These are phyloP conservation scores for Fopius arisanus DNA, from an alignment of 1,140 invertebrate species.

Conservation along the genomic window DNA sequence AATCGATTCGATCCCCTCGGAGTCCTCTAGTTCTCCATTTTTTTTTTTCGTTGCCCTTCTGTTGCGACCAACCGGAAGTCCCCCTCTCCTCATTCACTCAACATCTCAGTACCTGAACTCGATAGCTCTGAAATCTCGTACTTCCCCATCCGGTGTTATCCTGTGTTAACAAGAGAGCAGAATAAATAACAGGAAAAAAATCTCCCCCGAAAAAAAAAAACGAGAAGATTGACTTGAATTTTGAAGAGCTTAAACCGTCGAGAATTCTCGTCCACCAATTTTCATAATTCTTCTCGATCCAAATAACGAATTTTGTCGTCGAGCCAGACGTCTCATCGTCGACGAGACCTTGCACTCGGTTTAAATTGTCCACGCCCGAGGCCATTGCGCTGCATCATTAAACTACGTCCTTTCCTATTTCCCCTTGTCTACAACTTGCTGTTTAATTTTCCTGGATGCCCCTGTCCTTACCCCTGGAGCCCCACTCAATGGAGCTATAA, in stretches of 20 bases:
- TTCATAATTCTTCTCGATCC: neutral
- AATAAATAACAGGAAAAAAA: neutral
- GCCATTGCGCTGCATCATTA: slow-evolving; percentile 24
- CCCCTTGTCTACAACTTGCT: neutral
- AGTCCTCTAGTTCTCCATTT: neutral
- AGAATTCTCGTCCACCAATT: neutral
- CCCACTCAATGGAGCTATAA: neutral
- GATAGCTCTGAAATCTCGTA: slow-evolving; percentile 51
- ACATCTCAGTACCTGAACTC: slow-evolving; percentile 27
- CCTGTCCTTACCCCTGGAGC: neutral
- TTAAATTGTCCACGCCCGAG: slow-evolving; percentile 34
- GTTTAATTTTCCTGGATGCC: neutral
- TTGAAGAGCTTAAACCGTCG: neutral
- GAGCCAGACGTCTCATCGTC: neutral
- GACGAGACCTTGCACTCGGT: slow-evolving; percentile 35
- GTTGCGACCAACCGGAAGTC: slow-evolving; percentile 38
- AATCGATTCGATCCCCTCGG: slow-evolving; percentile 35
- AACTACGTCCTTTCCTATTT: slow-evolving; percentile 10
- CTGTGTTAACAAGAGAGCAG: slow-evolving; percentile 8
- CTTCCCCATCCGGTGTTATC: slow-evolving; percentile 43
- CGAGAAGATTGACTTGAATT: no score
- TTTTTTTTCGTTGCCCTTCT: slow-evolving; percentile 6
- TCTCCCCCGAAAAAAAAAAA: no score
- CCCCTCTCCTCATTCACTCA: slow-evolving; percentile 31
- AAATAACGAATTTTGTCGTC: slow-evolving; percentile 16